Evolutionary conservation across 1,140 invertebrate species (phyloP), one percentile per base, ranked within the genome.

Genomic region (Lordiphosa clarofinis): DNA sequence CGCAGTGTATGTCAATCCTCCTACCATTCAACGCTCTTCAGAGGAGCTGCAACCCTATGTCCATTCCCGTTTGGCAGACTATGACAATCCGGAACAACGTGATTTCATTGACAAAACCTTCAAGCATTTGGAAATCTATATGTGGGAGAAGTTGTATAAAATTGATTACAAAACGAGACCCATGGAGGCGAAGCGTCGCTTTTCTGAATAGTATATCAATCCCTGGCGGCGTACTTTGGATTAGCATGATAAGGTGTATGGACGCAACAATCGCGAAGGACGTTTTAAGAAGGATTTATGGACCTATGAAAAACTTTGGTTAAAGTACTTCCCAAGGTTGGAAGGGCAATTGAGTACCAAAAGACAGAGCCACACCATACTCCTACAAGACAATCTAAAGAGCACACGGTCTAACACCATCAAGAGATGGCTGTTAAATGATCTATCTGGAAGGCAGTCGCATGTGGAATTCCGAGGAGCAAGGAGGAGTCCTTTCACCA

Each of bases 91-190:
- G 48, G 92, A 94, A 12, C 92, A 91, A 60, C 90, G 94, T 43
- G 87, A 87, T 40, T 95, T 94, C 92, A 84, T 95, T 6, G 94
- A 95, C 79, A 67, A 90, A 11, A 90, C 87, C 48, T 95, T 93
- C 55, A 95, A 95, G 73, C 90, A 93, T 87, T 76, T 95, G 53
- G 94, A 96, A 90, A 90, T 93, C 31, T 94, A 94, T 64, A 67
- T 92, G 44, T 96, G 94, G 94, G 94, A 95, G 67, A 91, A 91
- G 44, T 93, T 96, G 50, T 96, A 94, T 73, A 93, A 94, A 81
- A 92, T 94, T 36, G 88, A 93, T 69, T 78, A 92, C 59, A 91
- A 94, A 10, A 94, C 92, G 0, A 89, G 93, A 54, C 91, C 91
- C 36, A 79, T 93, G 86, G 94, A 95, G 61, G 90, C 92, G n/a